Conservation (phyloP, 2,888 invertebrate genomes). For the Bhutanitis thaidina region DNA sequence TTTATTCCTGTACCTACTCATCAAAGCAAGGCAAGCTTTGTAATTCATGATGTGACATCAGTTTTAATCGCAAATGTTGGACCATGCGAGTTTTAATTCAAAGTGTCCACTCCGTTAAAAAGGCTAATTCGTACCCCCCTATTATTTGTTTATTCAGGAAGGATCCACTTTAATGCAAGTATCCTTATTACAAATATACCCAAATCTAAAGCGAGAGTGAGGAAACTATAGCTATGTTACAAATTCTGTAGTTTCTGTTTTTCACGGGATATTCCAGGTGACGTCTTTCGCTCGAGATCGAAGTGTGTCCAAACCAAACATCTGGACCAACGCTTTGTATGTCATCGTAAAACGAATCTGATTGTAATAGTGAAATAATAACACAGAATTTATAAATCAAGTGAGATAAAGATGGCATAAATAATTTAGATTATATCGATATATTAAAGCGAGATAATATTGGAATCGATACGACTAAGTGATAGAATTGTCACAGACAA, state of each 20-base stretch:
- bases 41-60: too few relatives aligned
- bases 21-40: too few relatives aligned
- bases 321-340: slow-evolving; percentile 22
- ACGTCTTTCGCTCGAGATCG: slow-evolving; percentile 40
- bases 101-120: too few relatives aligned
- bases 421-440: slow-evolving; percentile 1
- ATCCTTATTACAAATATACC: neutral
- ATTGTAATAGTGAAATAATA: slow-evolving; percentile 20
- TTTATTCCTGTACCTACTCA: too few relatives aligned
- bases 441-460: too few relatives aligned
- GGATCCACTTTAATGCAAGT: neutral
- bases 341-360: slow-evolving; percentile 25
- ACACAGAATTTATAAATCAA: slow-evolving; percentile 14
- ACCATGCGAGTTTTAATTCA: too few relatives aligned
- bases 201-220: neutral
- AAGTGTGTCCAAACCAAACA: slow-evolving; percentile 56
- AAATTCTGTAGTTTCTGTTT: slow-evolving; percentile 47
- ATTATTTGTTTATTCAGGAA: too few relatives aligned
- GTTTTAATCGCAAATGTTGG: too few relatives aligned
- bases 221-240: too few relatives aligned
- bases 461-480: too few relatives aligned
- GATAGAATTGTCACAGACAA: too few relatives aligned
- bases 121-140: too few relatives aligned
- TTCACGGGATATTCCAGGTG: slow-evolving; percentile 57
- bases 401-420: neutral